A percentile compares a stretch with the other conserved stretches of the same genome.
Conservation (phyloP, 1,140 invertebrate genomes). For the Bombus waltoni region DNA sequence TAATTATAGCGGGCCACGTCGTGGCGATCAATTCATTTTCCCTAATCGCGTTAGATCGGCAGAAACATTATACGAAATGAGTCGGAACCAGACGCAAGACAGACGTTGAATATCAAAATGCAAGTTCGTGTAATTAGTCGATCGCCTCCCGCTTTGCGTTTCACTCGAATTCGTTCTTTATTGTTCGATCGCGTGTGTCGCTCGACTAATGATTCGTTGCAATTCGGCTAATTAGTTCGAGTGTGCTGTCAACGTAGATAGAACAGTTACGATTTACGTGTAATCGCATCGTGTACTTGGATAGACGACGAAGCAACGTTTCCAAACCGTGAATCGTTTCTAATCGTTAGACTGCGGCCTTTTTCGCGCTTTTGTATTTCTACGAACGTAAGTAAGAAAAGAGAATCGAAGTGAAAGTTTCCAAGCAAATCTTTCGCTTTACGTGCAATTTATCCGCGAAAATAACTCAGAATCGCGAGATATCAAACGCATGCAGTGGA, state of each 20-base stretch:
- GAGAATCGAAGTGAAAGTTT: too few relatives aligned
- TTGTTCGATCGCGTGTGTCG: not conserved
- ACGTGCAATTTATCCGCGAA: too few relatives aligned
- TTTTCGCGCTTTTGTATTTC: too few relatives aligned
- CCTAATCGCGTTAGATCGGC: not conserved
- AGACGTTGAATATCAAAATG: conserved; percentile 48
- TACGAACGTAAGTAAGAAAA: too few relatives aligned
- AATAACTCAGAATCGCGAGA: too few relatives aligned
- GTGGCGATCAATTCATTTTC: conserved; percentile 13
- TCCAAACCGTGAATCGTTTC: too few relatives aligned
- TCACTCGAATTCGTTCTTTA: conserved; percentile 49
- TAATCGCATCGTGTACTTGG: not conserved
- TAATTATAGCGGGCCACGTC: conserved; percentile 6
- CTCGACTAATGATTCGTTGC: not conserved
- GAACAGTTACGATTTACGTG: not conserved
- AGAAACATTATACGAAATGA: conserved; percentile 39
- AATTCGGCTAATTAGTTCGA: conserved; percentile 19
- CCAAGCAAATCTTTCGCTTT: too few relatives aligned
- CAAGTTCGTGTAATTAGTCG: conserved; percentile 51
- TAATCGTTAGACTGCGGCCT: not conserved
- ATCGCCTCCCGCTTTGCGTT: not conserved
- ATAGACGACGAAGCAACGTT: not conserved
- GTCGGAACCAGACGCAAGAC: not conserved
- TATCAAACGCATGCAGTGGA: too few relatives aligned
- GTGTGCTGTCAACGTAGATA: too few relatives aligned